Percentiles rank a stretch among this genome's conserved stretches.
Conservation (phyloP, 2,797 vertebrate genomes). For the Malurus splendens region DNA sequence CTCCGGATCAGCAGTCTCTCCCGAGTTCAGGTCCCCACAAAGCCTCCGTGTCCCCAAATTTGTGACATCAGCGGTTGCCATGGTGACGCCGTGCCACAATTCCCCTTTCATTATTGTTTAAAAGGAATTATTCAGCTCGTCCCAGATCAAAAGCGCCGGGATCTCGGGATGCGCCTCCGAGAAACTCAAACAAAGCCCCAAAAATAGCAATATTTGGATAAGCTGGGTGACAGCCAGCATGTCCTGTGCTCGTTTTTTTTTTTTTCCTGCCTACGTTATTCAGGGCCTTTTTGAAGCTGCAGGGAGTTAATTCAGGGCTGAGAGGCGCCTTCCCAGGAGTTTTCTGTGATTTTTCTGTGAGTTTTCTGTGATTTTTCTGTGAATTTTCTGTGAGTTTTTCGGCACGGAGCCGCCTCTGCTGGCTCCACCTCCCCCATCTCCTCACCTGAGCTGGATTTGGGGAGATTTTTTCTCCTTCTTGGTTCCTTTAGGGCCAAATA, state of each 20-base stretch:
- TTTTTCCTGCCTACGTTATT: background rate
- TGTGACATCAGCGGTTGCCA: conserved; percentile 1
- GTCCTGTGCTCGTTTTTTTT: conserved; percentile 1
- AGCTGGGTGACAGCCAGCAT: conserved; percentile 36
- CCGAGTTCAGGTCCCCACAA: background rate
- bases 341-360: background rate
- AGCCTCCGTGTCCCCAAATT: background rate
- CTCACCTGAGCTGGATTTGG: too few species aligned
- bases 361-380: background rate
- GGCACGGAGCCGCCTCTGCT: background rate
- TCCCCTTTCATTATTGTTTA: background rate
- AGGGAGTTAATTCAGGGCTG: background rate
- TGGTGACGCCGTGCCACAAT: background rate
- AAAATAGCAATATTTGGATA: conserved; percentile 61
- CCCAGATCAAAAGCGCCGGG: conserved; percentile 28
- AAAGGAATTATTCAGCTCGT: conserved; percentile 44
- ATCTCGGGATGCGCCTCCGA: conserved; percentile 10
- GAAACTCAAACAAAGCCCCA: conserved; percentile 33
- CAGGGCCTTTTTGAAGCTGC: conserved; percentile 1
- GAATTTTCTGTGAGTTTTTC: background rate
- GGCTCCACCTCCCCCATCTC: background rate
- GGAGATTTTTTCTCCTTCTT: accelerated
- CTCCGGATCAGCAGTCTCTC: too few species aligned
- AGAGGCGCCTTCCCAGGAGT: background rate
- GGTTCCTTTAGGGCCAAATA: accelerated